Conservation (phyloP, 2,113 vertebrate species). For the Hyla sarda region DNA sequence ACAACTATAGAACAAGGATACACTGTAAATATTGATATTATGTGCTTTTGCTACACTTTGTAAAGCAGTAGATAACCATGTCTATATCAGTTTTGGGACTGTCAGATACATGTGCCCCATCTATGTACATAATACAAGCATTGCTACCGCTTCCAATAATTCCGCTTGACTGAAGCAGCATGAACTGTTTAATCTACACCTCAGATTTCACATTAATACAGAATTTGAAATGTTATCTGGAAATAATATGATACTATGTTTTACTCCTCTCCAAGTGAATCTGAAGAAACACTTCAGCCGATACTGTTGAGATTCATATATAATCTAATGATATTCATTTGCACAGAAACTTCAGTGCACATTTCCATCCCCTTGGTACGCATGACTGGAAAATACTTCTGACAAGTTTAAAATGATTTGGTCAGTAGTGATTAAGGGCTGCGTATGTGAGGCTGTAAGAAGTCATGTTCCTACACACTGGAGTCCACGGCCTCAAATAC, state of each 20-base stretch:
- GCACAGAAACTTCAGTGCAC: conserved; percentile 55
- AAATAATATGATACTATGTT: conserved; percentile 59
- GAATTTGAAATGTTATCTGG: conserved; percentile 53
- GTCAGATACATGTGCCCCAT: background rate
- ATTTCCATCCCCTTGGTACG: conserved; percentile 53
- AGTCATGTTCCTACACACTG: conserved; percentile 56
- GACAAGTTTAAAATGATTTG: conserved; percentile 61
- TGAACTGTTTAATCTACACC: conserved; percentile 44
- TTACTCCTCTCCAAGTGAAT: conserved; percentile 53
- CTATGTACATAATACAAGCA: background rate
- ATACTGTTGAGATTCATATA: conserved; percentile 54
- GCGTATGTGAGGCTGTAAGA: conserved; percentile 58
- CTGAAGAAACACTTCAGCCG: conserved; percentile 53
- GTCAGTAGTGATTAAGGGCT: conserved; percentile 57
- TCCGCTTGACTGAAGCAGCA: conserved; percentile 27
- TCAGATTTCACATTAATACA: conserved; percentile 37
- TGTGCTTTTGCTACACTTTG: no score
- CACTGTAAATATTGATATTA: no score
- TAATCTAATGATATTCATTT: conserved; percentile 61
- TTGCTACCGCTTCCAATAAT: background rate
- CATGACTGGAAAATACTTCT: conserved; percentile 59
- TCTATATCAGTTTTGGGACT: background rate
- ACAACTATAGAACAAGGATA: no score
- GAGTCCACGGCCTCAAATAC: conserved; percentile 49
- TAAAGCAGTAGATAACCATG: no score